These are phyloP conservation scores for Lamprotornis superbus DNA, from an alignment of 2,113 vertebrate species.

Conservation along the genomic window DNA sequence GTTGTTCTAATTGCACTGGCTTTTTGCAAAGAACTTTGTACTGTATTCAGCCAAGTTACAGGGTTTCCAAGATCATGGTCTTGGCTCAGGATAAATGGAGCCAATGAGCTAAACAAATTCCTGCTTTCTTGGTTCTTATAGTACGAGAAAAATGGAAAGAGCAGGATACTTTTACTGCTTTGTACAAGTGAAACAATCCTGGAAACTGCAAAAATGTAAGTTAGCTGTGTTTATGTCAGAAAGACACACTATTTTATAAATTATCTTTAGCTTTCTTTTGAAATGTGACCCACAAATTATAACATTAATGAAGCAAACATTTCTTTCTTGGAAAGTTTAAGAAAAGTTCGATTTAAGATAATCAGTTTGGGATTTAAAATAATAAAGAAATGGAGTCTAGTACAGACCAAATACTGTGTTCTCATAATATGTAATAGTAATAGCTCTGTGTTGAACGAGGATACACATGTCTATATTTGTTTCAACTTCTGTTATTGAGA, in stretches of 20 bases:
- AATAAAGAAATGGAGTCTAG: not conserved
- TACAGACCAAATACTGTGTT: not conserved
- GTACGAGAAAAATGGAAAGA: slow-evolving; percentile 47
- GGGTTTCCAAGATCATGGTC: slow-evolving; percentile 53
- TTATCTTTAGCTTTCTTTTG: slow-evolving; percentile 17
- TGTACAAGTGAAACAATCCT: slow-evolving; percentile 23
- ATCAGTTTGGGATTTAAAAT: slow-evolving; percentile 16
- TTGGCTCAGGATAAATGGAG: slow-evolving; percentile 59
- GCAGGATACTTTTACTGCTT: slow-evolving; percentile 30
- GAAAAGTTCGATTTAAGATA: not conserved
- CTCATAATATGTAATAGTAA: not conserved
- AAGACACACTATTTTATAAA: not conserved
- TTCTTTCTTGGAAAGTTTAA: slow-evolving; percentile 19
- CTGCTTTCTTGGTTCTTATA: slow-evolving; percentile 57
- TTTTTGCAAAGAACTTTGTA: slow-evolving; percentile 60
- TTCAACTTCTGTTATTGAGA: slow-evolving; percentile 14
- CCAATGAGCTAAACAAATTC: slow-evolving; percentile 65
- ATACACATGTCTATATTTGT: not conserved
- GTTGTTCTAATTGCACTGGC: slow-evolving; percentile 61
- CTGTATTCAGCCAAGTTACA: slow-evolving; percentile 58
- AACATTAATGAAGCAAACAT: not conserved
- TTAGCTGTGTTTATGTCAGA: slow-evolving; percentile 13
- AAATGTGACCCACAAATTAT: not conserved
- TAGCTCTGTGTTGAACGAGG: not conserved
- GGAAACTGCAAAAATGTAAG: slow-evolving; percentile 25